These are phyloP conservation scores for Ectobius pallidus DNA, from an alignment of 2,888 invertebrate genomes.

Conservation along the genomic window DNA sequence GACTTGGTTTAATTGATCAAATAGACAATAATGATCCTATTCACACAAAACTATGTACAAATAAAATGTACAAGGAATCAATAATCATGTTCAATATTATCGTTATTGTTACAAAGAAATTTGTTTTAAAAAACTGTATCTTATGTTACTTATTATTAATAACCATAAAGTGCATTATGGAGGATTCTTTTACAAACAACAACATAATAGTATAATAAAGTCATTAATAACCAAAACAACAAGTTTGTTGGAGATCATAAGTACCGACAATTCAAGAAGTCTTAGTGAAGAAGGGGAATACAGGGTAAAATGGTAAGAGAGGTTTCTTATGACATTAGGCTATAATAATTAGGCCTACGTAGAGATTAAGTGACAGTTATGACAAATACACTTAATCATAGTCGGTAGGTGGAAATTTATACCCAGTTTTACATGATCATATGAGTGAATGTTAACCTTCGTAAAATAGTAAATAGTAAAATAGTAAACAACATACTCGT, in stretches of 20 bases:
- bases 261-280: no score
- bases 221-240: constrained; percentile 22
- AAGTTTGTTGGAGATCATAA: not conserved
- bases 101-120: constrained; percentile 56
- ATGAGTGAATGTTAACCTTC: no score
- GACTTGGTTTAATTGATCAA: constrained; percentile 58
- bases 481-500: no score
- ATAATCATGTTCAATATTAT: constrained; percentile 39
- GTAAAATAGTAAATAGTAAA: no score
- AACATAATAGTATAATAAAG: constrained; percentile 38
- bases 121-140: constrained; percentile 28
- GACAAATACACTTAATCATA: no score
- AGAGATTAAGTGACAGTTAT: no score
- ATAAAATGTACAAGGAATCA: constrained; percentile 52
- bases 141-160: constrained; percentile 37
- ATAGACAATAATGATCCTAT: constrained; percentile 59
- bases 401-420: no score
- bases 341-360: no score
- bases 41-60: constrained; percentile 60
- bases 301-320: no score
- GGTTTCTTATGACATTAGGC: no score
- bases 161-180: constrained; percentile 37
- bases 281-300: no score
- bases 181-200: constrained; percentile 40
- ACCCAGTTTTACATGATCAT: no score